phyloP scores from a whole-genome alignment of 2,113 vertebrate genomes.

The Eulemur macaco region DNA sequence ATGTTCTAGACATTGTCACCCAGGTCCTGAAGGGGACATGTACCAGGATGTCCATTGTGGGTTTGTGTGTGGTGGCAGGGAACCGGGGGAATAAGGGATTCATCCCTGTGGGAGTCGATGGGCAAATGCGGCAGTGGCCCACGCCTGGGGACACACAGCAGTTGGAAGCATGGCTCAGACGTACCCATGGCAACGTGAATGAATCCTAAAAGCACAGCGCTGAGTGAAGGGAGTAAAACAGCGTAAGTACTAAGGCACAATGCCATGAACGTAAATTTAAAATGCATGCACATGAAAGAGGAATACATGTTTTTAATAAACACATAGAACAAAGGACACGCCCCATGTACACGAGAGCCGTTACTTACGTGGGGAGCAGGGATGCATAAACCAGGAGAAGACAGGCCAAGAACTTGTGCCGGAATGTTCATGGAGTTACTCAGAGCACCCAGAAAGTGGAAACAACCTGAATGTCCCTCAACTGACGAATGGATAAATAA shows the following conservation, averaged over 20 bases:
- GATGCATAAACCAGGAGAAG: not conserved
- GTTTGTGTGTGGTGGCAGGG: not conserved
- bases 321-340: not conserved
- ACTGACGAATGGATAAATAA: not conserved
- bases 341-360: not conserved
- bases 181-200: not conserved
- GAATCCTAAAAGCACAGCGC: not conserved
- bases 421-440: not conserved
- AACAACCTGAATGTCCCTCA: not conserved
- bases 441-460: not conserved
- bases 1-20: not conserved
- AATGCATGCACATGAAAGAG: not conserved
- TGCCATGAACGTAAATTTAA: not conserved
- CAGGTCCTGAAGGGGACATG: not conserved
- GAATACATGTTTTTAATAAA: not conserved
- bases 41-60: not conserved
- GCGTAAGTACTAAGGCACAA: not conserved
- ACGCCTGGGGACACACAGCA: rapidly evolving
- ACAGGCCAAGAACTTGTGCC: not conserved
- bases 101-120: not conserved
- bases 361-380: not conserved
- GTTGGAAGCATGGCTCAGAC: not conserved
- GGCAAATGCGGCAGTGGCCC: not conserved
- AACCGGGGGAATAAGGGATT: not conserved
- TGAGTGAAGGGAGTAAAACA: not conserved